Evolutionary conservation across 2,888 invertebrate genomes (phyloP).

Genomic region (Mamestra brassicae): DNA sequence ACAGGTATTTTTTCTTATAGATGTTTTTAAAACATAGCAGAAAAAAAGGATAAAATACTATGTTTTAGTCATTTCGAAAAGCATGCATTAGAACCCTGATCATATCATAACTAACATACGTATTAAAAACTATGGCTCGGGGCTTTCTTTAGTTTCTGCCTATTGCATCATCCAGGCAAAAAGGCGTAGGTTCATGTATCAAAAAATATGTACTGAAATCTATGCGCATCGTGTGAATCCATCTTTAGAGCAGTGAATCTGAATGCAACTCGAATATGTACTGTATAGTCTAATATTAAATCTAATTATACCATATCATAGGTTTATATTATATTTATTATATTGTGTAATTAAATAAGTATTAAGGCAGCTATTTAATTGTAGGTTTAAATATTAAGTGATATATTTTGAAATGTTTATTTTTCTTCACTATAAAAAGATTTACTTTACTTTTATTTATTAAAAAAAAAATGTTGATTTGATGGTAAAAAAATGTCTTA

Average conservation of each 20-base stretch:
- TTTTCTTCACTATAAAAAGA: not conserved
- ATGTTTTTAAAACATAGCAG: too few relatives aligned
- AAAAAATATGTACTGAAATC: not conserved
- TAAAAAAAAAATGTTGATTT: not conserved
- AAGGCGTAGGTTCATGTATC: too few relatives aligned
- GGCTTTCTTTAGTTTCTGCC: too few relatives aligned
- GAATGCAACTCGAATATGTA: conserved; percentile 42
- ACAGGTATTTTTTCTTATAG: too few relatives aligned
- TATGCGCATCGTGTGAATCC: conserved; percentile 25
- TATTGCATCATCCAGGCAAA: too few relatives aligned
- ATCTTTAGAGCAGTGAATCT: conserved; percentile 18
- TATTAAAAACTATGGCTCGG: too few relatives aligned
- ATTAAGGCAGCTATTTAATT: conserved; percentile 52
- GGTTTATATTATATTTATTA: conserved; percentile 67
- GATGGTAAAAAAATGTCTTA: not conserved
- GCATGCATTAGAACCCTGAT: too few relatives aligned
- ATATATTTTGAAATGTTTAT: conserved; percentile 57
- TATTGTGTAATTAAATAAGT: conserved; percentile 54
- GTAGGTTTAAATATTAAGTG: conserved; percentile 37
- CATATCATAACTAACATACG: too few relatives aligned
- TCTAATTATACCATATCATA: conserved; percentile 70
- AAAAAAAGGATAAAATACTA: too few relatives aligned
- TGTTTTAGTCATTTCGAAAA: not conserved
- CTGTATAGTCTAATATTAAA: conserved; percentile 51
- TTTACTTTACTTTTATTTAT: conserved; percentile 34